These are phyloP conservation scores for Lepus americanus DNA, from an alignment of 2,113 vertebrate genomes.

Conservation along the genomic window DNA sequence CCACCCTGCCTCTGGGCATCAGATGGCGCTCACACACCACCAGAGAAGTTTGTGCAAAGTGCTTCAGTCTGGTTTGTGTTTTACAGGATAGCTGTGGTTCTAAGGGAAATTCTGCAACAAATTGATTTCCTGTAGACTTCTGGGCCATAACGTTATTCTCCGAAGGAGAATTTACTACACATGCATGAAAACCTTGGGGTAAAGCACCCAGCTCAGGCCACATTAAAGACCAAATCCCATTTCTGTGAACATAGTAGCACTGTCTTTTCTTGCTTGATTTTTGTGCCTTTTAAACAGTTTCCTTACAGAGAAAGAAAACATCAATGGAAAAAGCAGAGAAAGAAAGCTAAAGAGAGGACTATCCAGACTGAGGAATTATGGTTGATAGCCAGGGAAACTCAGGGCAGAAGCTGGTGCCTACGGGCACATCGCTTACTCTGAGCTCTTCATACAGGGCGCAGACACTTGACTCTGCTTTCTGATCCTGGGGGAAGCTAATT, in stretches of 20 bases:
- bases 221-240: not conserved
- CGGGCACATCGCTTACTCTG: not conserved
- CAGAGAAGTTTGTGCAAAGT: constrained; percentile 16
- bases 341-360: not conserved
- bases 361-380: not conserved
- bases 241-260: not conserved
- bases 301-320: not conserved
- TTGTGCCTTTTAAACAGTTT: constrained; percentile 26
- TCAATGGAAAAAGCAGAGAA: not conserved
- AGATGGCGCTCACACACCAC: constrained; percentile 76
- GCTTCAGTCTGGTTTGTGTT: not conserved
- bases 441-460: not conserved
- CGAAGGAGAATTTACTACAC: not conserved
- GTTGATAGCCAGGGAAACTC: not conserved
- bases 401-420: not conserved
- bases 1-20: constrained; percentile 41
- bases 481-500: not conserved
- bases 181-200: not conserved
- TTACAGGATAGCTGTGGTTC: not conserved
- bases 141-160: not conserved
- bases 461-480: not conserved
- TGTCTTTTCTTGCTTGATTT: not conserved
- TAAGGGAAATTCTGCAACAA: not conserved
- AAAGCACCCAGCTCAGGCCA: not conserved
- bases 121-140: constrained; percentile 27